Evolutionary conservation across 2,797 vertebrate genomes (phyloP), one percentile per base, ranked within the genome.

Genomic region (Cyclopterus lumpus): DNA sequence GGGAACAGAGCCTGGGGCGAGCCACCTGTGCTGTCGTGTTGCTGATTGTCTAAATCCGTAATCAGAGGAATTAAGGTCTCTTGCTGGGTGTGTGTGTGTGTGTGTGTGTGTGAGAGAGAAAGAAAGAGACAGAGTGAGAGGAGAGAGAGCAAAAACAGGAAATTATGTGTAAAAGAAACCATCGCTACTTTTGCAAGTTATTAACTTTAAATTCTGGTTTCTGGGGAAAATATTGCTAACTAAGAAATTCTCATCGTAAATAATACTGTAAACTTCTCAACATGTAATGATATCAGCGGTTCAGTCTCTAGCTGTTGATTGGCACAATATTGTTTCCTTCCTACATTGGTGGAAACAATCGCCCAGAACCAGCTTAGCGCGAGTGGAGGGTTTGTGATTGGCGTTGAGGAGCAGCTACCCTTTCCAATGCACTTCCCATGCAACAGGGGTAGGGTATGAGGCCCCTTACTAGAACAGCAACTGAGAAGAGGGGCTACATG

Each of bases 1-100:
- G 58, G 61, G 67, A 58, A 72, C 59, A 54, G 71, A 64, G 84
- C 88, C 76, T 1, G 32, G 80, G 82, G 84, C 55, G 44, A 78
- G 73, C 81, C 90, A 88, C 86, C 92, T 93, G 91, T 82, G 77
- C 65, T 71, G 75, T 67, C 79, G 51, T 83, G 73, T 85, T 85
- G 76, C 46, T 73, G 67, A 44, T 79, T 73, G 76, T 82, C 79
- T 85, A 87, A 81, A 86, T 87, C 79, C 73, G 79, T 84, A 91
- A 90, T 91, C 81, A 82, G 81, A 80, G 70, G 81, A 82, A 82
- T 87, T 86, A 85, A 77, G 59, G 55, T 80, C 16, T 75, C 64
- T 73, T 65, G 42, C 59, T 81, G 26, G 74, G 65, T 75, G 28
- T 80, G 67, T 77, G 61, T 61, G 48, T 73, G 58, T 46, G 71